Conservation (phyloP, 2,888 invertebrate genomes). For the Campoplex nolae region DNA sequence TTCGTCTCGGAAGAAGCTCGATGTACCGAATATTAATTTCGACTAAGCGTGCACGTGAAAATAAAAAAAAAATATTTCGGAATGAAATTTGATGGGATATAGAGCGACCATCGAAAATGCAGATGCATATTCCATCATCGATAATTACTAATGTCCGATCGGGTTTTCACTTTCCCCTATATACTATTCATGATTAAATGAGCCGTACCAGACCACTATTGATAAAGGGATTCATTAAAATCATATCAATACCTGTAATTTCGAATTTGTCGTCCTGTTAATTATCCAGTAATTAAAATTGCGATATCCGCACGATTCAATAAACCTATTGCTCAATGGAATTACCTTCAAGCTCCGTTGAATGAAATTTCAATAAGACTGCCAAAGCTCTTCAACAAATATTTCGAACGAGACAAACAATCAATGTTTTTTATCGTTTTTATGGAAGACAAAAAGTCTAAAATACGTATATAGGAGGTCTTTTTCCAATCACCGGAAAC, state of each 20-base stretch:
- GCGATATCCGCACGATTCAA: neutral
- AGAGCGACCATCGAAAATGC: neutral
- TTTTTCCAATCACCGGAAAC: neutral
- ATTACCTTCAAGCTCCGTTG: neutral
- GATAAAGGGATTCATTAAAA: constrained; percentile 11
- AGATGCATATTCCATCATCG: neutral
- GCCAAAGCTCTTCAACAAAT: neutral
- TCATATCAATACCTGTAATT: neutral
- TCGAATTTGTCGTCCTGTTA: neutral
- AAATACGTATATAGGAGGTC: neutral
- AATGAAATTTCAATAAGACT: neutral
- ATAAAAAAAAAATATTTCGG: neutral
- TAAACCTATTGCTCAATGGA: neutral
- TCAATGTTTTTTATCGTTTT: neutral
- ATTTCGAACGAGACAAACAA: neutral
- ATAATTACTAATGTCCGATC: constrained; percentile 4
- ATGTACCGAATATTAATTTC: neutral
- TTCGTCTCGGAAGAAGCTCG: neutral
- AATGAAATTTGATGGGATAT: neutral
- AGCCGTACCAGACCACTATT: neutral
- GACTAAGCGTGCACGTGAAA: neutral
- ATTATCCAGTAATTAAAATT: constrained; percentile 11
- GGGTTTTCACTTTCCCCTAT: constrained; percentile 1
- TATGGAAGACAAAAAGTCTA: neutral
- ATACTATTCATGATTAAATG: neutral